These are phyloP conservation scores for Poeciliopsis retropinna DNA, from an alignment of 2,113 vertebrate species.

Conservation along the genomic window DNA sequence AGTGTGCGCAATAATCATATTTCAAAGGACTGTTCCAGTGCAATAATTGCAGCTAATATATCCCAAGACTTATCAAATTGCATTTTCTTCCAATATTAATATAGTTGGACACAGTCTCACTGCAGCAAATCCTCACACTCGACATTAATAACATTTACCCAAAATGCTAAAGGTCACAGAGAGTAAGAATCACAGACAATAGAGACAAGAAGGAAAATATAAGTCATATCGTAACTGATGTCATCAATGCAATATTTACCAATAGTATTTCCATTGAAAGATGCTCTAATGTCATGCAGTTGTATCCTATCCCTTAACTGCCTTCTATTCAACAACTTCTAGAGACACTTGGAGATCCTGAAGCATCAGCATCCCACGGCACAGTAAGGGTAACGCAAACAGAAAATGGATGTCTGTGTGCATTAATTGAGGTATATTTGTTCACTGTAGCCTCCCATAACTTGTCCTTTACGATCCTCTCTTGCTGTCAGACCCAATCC, in stretches of 20 bases:
- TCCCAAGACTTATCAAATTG: not conserved
- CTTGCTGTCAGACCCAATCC: conserved; percentile 48
- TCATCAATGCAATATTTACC: not conserved
- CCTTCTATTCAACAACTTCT: not conserved
- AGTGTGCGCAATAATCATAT: not conserved
- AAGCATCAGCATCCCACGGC: not conserved
- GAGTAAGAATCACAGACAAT: no score
- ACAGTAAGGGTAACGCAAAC: not conserved
- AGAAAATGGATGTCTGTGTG: not conserved
- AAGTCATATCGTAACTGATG: not conserved
- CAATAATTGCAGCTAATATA: not conserved
- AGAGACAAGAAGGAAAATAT: no score
- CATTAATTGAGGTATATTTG: conserved; percentile 3
- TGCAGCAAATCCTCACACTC: not conserved
- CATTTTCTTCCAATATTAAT: not conserved
- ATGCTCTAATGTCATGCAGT: not conserved
- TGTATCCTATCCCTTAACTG: not conserved
- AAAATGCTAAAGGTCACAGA: no score
- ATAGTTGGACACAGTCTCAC: not conserved
- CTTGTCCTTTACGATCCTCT: not conserved
- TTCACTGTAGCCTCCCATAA: conserved; percentile 1
- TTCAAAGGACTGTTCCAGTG: not conserved
- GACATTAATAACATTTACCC: not conserved
- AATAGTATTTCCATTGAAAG: no score
- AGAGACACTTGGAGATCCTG: not conserved